These are phyloP conservation scores for Lycodopsis pacificus DNA, from an alignment of 2,797 vertebrate genomes.

Conservation along the genomic window DNA sequence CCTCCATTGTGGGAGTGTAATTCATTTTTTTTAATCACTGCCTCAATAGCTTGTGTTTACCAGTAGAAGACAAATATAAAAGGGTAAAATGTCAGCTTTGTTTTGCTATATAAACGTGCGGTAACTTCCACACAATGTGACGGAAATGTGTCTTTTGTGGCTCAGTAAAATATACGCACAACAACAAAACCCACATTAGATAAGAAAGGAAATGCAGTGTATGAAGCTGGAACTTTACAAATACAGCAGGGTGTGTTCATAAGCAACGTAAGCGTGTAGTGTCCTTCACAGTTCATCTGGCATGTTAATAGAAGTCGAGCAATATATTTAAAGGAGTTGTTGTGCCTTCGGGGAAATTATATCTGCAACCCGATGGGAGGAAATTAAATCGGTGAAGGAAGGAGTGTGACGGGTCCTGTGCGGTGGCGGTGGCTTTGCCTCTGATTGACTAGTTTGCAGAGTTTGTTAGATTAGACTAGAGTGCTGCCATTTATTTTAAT, in stretches of 20 bases:
- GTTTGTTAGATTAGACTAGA: conserved; percentile 16
- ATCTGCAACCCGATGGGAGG: conserved; percentile 15
- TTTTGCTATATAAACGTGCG: conserved; percentile 7
- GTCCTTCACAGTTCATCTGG: conserved; percentile 36
- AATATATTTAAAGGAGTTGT: conserved; percentile 13
- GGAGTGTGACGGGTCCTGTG: neutral
- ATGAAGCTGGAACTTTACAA: neutral
- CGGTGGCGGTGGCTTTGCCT: neutral
- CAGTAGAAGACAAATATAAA: conserved; percentile 37
- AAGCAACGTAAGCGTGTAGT: neutral
- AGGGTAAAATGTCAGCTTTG: conserved; percentile 30
- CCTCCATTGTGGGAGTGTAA: neutral
- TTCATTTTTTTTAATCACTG: conserved; percentile 23
- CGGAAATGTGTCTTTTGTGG: conserved; percentile 9
- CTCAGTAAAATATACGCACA: conserved; percentile 5
- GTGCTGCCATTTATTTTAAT: conserved; percentile 18
- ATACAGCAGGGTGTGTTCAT: conserved; percentile 2
- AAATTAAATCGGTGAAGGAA: conserved; percentile 26
- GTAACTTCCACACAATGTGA: conserved; percentile 10
- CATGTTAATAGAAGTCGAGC: conserved; percentile 18
- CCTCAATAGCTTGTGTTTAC: neutral
- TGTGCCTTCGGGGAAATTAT: conserved; percentile 17
- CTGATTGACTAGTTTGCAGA: conserved; percentile 21
- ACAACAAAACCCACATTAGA: neutral
- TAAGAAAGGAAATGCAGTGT: neutral